Evolutionary conservation across 2,797 vertebrate genomes (phyloP), one percentile per base, ranked within the genome.

Genomic region (Enteromius viviparus): DNA sequence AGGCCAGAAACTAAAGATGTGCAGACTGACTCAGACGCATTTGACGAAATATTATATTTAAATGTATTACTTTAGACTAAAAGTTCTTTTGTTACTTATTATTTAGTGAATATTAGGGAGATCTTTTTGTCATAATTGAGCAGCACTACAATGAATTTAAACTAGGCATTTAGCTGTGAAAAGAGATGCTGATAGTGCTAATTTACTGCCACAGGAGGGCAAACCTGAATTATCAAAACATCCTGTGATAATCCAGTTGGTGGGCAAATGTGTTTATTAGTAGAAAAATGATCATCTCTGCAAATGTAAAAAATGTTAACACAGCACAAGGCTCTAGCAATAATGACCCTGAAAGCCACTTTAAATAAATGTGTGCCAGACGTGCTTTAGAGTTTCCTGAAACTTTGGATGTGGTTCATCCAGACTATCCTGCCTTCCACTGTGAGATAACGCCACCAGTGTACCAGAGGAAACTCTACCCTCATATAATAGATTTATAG

Each of bases 141-240:
- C 5, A 74, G 29, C 11, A n/a, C 49, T 55, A 55, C 51, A 76
- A 23, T 76, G 2, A 76, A 76, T 74, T 34, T 14, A n/a, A 74
- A 74, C 8, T 10, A 47, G 53, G 34, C 8, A 72, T 51, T 32
- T 32, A 51, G 70, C 70, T 47, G 14, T 26, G 7, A 7, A 60
- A 21, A 60, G 42, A 32, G n/a, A 19, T 53, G 66, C 65, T 51
- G 47, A 51, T 19, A 23, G 26, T 9, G n/a, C 42, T 37, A 58
- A 42, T 42, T 37, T 81, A 47, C 21, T 40, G 19, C 78, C 78
- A 82, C 86, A 79, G 70, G 84, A 85, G 82, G 81, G 81, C 80
- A 65, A 37, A 47, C 6, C 9, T 78, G 58, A 45, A 81, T 21
- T 51, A 60, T 14, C 71, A 75, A 68, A 68, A 42, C 66, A 55